phyloP scores from a whole-genome alignment of 2,113 vertebrate species.

The Oreochromis spilurus region DNA sequence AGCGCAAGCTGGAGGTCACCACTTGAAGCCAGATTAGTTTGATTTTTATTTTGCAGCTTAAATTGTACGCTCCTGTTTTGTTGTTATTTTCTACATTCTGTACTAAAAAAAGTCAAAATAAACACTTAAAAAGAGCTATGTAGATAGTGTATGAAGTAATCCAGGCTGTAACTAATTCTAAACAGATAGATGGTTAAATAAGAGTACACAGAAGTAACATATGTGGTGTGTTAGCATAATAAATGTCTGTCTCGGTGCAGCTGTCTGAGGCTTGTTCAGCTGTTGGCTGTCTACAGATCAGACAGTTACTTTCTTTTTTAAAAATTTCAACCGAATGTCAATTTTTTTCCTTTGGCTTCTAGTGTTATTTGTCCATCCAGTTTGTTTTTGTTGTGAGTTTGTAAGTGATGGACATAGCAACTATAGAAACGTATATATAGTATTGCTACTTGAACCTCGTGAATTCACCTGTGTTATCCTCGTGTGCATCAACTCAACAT shows the following conservation, averaged over 20 bases:
- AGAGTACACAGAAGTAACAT: not conserved
- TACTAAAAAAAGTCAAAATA: not conserved
- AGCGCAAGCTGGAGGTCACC: not conserved
- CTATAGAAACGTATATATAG: not conserved
- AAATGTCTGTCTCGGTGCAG: not conserved
- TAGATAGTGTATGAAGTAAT: not conserved
- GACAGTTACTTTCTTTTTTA: not conserved
- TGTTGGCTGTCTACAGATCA: not conserved
- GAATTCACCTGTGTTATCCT: not conserved
- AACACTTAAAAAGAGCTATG: not conserved
- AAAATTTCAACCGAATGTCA: not conserved
- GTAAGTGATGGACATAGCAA: not conserved
- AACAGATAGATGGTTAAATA: not conserved
- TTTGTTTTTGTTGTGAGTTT: not conserved
- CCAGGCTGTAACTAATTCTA: not conserved
- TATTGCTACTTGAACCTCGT: no score
- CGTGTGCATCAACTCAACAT: not conserved
- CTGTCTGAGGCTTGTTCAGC: not conserved
- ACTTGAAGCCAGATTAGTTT: not conserved
- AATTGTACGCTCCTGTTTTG: not conserved
- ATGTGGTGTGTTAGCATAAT: not conserved
- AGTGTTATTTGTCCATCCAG: not conserved
- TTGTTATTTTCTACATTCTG: not conserved
- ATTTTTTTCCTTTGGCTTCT: not conserved
- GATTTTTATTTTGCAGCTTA: not conserved